These are phyloP conservation scores for Lepidocolaptes lacrymiger DNA, from an alignment of 2,797 vertebrate genomes.

Conservation along the genomic window DNA sequence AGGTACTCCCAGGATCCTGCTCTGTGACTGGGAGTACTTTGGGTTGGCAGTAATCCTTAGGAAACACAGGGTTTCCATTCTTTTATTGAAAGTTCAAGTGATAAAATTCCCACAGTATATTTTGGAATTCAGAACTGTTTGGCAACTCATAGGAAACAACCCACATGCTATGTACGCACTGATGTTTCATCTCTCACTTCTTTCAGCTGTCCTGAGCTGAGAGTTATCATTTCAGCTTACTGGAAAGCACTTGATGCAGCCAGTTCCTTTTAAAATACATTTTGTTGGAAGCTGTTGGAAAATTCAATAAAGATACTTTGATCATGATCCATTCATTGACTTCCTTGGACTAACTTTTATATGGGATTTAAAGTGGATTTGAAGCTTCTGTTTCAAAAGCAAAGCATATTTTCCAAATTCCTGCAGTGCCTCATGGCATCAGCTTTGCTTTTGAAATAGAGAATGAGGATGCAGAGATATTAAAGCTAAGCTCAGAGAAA, in stretches of 20 bases:
- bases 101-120: neutral
- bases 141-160: neutral
- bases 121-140: neutral
- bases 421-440: conserved; percentile 47
- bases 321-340: conserved; percentile 63
- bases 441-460: conserved; percentile 66
- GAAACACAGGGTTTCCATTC: neutral
- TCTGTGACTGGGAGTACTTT: neutral
- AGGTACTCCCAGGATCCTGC: neutral
- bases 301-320: conserved; percentile 62
- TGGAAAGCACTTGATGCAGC: conserved; percentile 45
- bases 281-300: conserved; percentile 52
- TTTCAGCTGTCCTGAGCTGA: neutral
- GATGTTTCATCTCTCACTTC: conserved; percentile 12
- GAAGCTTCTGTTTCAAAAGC: conserved; percentile 68
- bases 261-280: conserved; percentile 42
- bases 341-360: conserved; percentile 60
- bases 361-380: conserved; percentile 66
- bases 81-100: neutral
- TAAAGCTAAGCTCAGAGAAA: conserved; percentile 54
- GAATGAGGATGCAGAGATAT: conserved; percentile 42
- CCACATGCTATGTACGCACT: neutral
- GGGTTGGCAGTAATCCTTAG: neutral
- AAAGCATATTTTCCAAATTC: conserved; percentile 41
- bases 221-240: conserved; percentile 43